Percentiles rank a stretch among this genome's conserved stretches.
Conservation (phyloP, 2,888 invertebrate genomes). For the Leucania comma region DNA sequence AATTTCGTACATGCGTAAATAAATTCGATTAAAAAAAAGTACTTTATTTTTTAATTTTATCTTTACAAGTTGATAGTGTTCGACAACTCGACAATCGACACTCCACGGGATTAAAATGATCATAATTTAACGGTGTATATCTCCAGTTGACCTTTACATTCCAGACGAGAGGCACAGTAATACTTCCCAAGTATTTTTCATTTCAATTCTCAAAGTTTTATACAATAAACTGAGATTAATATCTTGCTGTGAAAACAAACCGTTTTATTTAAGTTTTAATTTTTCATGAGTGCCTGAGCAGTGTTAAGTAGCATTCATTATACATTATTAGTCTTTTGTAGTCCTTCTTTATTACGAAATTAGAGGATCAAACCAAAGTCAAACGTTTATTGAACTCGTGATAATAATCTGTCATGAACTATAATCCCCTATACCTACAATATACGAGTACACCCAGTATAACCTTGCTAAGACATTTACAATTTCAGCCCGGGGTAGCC, state of each 20-base stretch:
- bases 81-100: no score
- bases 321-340: neutral
- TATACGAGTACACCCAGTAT: neutral
- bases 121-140: no score
- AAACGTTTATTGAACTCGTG: slow-evolving; percentile 28
- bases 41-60: no score
- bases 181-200: no score
- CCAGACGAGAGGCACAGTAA: no score
- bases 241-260: neutral
- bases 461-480: slow-evolving; percentile 2
- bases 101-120: no score
- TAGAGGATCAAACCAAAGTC: slow-evolving; percentile 14
- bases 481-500: no score
- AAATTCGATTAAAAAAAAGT: no score
- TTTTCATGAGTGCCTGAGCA: neutral
- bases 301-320: neutral
- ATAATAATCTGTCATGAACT: slow-evolving; percentile 22
- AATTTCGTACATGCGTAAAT: no score
- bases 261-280: neutral
- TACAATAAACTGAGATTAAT: neutral
- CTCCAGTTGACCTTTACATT: no score
- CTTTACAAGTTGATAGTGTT: no score
- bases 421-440: neutral
- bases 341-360: slow-evolving; percentile 5
- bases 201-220: neutral